Percentiles rank a stretch among this genome's conserved stretches.
phyloP scores from a whole-genome alignment of 2,113 vertebrate genomes.

The Amia ocellicauda region DNA sequence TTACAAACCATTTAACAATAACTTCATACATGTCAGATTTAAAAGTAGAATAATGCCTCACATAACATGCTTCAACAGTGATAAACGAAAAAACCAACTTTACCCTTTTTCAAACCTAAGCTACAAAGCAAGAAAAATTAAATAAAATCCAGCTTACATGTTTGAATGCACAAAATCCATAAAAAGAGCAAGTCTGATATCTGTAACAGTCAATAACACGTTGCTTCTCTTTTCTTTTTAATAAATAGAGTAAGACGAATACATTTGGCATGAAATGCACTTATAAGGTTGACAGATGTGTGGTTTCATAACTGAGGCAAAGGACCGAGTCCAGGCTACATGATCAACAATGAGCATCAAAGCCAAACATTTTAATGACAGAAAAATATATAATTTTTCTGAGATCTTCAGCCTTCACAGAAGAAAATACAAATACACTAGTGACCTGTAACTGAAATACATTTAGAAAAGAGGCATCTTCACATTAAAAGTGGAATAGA shows the following conservation, averaged over 20 bases:
- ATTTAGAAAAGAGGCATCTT: constrained; percentile 10
- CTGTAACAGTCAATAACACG: neutral
- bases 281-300: neutral
- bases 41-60: neutral
- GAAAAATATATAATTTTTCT: constrained; percentile 12
- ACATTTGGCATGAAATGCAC: constrained; percentile 20
- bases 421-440: neutral
- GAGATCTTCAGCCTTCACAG: constrained; percentile 15
- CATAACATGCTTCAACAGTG: neutral
- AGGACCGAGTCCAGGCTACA: constrained; percentile 7
- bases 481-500: constrained; percentile 13
- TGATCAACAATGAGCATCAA: constrained; percentile 8
- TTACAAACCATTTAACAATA: neutral
- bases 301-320: neutral
- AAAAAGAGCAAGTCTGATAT: neutral
- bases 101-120: neutral
- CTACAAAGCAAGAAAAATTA: neutral
- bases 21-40: neutral
- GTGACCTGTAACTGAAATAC: constrained; percentile 13
- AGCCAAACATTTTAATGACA: constrained; percentile 11
- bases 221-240: neutral
- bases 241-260: constrained; percentile 17
- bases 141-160: neutral
- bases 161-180: neutral
- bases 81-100: neutral